phyloP scores from a whole-genome alignment of 2,797 vertebrate species.

The Galago senegalensis region DNA sequence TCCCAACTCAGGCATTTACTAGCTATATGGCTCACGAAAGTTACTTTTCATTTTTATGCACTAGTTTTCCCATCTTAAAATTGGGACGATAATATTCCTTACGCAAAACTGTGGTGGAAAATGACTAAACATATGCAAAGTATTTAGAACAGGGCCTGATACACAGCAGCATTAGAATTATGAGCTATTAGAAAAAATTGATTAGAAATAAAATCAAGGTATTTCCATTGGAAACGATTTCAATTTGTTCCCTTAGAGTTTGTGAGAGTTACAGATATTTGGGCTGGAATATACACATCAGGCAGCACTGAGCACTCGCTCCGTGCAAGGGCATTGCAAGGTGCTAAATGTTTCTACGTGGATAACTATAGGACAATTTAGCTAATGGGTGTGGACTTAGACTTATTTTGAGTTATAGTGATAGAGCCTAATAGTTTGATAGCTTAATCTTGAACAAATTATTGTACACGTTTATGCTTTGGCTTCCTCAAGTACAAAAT shows the following conservation, averaged over 20 bases:
- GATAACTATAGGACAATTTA: not conserved
- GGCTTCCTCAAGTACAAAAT: slow-evolving; percentile 36
- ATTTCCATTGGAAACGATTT: slow-evolving; percentile 20
- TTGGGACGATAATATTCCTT: not conserved
- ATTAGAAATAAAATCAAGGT: slow-evolving; percentile 41
- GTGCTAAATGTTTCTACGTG: not conserved
- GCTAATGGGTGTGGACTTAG: not conserved
- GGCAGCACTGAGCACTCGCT: not conserved
- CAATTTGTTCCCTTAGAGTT: not conserved
- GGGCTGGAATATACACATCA: not conserved
- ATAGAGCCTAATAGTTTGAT: not conserved
- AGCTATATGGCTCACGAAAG: not conserved
- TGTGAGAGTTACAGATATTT: not conserved
- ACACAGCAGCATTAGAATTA: not conserved
- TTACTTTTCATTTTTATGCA: not conserved
- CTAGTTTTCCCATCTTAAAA: slow-evolving; percentile 30
- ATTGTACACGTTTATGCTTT: not conserved
- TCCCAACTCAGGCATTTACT: not conserved
- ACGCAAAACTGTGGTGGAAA: not conserved
- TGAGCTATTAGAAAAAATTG: not conserved
- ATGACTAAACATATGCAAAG: not conserved
- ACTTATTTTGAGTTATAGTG: not conserved
- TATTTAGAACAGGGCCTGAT: not conserved
- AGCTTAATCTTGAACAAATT: slow-evolving; percentile 12
- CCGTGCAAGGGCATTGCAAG: not conserved